phyloP scores from a whole-genome alignment of 2,113 vertebrate genomes.

The Turnix velox region DNA sequence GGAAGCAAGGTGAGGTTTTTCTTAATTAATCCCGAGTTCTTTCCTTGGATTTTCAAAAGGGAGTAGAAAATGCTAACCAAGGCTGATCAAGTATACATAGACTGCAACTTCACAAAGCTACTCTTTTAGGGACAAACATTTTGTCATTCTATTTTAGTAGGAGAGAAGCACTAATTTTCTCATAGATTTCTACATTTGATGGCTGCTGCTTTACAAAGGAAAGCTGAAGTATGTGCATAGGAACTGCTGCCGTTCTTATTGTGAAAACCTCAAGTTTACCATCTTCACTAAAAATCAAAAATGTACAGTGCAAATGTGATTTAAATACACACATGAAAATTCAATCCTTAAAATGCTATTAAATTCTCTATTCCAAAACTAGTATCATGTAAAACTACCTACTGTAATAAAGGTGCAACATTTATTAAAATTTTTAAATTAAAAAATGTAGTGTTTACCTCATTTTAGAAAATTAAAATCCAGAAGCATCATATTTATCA shows the following conservation, averaged over 20 bases:
- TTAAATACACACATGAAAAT: background rate
- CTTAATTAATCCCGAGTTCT: background rate
- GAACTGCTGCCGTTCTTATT: background rate
- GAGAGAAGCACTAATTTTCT: background rate
- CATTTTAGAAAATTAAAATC: background rate
- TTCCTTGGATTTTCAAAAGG: background rate
- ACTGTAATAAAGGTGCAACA: background rate
- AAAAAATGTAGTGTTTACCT: background rate
- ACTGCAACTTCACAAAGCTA: background rate
- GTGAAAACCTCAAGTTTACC: background rate
- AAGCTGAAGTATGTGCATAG: background rate
- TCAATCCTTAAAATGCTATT: background rate
- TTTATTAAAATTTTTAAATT: too few species aligned
- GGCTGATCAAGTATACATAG: background rate
- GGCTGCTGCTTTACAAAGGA: background rate
- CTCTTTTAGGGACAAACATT: background rate
- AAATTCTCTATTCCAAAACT: background rate
- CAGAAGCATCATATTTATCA: background rate
- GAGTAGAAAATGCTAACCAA: background rate
- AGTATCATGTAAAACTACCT: background rate
- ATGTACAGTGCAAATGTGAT: background rate
- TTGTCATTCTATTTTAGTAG: background rate
- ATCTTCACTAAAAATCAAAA: background rate
- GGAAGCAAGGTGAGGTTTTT: rapidly evolving
- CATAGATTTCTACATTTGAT: background rate